These are phyloP conservation scores for Papilio protenor DNA, from an alignment of 2,888 invertebrate species.

Conservation along the genomic window DNA sequence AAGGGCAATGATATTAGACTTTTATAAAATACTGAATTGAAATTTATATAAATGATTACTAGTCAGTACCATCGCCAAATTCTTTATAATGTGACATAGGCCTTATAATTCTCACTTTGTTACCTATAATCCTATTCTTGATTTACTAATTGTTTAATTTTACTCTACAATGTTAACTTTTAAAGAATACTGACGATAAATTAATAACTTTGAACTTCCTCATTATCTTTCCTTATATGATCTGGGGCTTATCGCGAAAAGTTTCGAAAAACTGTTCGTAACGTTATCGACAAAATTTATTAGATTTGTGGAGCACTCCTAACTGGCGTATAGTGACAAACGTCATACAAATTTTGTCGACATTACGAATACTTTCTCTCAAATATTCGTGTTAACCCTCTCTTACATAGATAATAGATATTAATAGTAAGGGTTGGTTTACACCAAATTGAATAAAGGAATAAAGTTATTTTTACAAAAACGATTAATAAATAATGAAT, in stretches of 20 bases:
- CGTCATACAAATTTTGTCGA: no score
- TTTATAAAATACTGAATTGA: not conserved
- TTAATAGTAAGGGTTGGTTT: not conserved
- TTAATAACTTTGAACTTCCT: not conserved
- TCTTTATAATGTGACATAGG: not conserved
- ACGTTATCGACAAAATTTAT: no score
- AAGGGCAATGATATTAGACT: not conserved
- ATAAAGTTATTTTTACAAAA: conserved; percentile 18
- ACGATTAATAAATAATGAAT: conserved; percentile 7
- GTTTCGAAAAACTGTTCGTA: no score
- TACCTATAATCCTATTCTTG: not conserved
- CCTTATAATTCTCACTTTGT: not conserved
- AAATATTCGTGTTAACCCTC: no score
- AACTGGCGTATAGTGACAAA: no score
- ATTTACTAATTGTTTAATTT: conserved; percentile 1
- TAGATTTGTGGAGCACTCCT: no score
- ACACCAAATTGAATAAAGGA: not conserved
- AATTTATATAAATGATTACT: no score
- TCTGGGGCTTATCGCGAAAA: not conserved
- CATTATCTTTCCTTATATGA: not conserved
- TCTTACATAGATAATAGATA: not conserved
- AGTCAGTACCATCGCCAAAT: not conserved
- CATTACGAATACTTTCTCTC: no score
- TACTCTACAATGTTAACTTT: not conserved
- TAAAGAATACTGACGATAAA: not conserved